phyloP scores from a whole-genome alignment of 2,888 invertebrate species.

The Lasioglossum lativentre region DNA sequence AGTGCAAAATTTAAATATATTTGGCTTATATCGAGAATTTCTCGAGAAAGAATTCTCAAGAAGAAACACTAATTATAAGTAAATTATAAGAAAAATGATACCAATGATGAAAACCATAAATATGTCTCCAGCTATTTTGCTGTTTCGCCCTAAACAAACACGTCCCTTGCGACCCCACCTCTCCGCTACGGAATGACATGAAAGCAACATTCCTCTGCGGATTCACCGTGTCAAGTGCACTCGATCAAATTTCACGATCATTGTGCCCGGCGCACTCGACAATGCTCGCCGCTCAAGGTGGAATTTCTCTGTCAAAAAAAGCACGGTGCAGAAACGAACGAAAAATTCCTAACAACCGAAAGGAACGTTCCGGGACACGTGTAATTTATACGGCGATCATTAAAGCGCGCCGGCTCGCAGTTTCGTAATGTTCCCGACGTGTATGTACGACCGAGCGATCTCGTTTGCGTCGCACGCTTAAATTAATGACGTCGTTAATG shows the following conservation, averaged over 20 bases:
- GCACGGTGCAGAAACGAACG: neutral
- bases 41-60: no score
- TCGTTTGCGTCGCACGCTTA: slow-evolving; percentile 49
- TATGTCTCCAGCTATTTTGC: no score
- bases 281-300: neutral
- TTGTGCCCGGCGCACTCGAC: neutral
- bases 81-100: no score
- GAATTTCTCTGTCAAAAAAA: neutral
- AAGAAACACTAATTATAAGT: no score
- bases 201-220: neutral
- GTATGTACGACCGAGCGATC: slow-evolving; percentile 38
- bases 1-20: no score
- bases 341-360: neutral
- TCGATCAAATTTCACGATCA: neutral
- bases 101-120: no score
- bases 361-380: neutral
- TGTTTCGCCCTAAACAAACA: neutral
- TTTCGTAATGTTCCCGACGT: slow-evolving; percentile 53
- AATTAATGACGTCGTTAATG: slow-evolving; percentile 66
- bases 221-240: neutral
- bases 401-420: slow-evolving; percentile 30
- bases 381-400: slow-evolving; percentile 30
- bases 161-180: neutral
- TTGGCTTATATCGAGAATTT: no score
- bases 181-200: neutral